Conservation (phyloP, 1,140 invertebrate species). For the Drosophila varians region DNA sequence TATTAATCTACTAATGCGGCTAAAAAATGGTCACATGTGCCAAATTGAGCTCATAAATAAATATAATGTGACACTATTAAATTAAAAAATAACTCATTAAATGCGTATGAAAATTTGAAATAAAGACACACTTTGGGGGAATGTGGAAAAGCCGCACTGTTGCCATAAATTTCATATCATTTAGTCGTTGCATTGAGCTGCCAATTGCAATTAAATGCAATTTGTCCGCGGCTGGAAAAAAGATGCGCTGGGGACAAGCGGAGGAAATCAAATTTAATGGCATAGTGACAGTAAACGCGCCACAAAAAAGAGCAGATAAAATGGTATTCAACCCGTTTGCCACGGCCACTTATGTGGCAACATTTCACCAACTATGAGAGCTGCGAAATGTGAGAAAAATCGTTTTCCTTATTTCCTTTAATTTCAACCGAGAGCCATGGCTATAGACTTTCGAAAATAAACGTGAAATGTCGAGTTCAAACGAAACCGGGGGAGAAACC, state of each 20-base stretch:
- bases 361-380: slow-evolving; percentile 10
- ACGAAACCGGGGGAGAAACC: background rate
- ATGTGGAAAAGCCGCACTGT: slow-evolving; percentile 7
- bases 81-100: slow-evolving; percentile 2
- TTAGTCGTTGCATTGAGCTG: slow-evolving; percentile 28
- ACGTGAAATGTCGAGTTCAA: slow-evolving; percentile 10
- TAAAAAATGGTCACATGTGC: background rate
- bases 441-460: no score
- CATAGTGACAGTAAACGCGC: background rate
- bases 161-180: slow-evolving; percentile 33
- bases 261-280: slow-evolving; percentile 32
- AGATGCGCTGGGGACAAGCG: background rate
- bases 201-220: slow-evolving; percentile 42
- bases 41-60: slow-evolving; percentile 19
- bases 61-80: background rate
- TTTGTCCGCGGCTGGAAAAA: slow-evolving; percentile 23
- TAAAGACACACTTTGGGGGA: slow-evolving; percentile 26
- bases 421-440: background rate
- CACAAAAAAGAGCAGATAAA: slow-evolving; percentile 15
- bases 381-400: slow-evolving; percentile 35
- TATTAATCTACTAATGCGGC: background rate
- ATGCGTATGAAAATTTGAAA: slow-evolving; percentile 21
- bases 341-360: slow-evolving; percentile 1
- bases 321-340: slow-evolving; percentile 22
- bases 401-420: slow-evolving; percentile 15